Conservation (phyloP, 2,888 invertebrate genomes). For the Meteorus cinctellus region DNA sequence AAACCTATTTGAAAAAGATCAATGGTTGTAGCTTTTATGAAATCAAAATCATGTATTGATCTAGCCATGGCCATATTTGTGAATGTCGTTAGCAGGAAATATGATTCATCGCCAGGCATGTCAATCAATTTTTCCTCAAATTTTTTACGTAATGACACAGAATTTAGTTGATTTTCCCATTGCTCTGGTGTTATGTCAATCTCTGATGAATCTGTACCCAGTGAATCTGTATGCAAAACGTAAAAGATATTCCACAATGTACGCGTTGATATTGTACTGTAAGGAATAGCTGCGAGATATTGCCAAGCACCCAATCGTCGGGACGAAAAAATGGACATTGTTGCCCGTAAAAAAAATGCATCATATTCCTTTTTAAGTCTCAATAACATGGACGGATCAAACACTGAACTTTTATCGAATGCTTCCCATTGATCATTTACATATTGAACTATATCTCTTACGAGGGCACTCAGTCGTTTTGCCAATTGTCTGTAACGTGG, state of each 20-base stretch:
- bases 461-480: conserved; percentile 80
- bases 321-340: conserved; percentile 81
- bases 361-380: conserved; percentile 84
- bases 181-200: conserved; percentile 62
- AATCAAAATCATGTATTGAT: conserved; percentile 76
- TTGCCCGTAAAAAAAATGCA: conserved; percentile 81
- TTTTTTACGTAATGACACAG: conserved; percentile 74
- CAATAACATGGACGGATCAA: conserved; percentile 74
- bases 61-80: conserved; percentile 86
- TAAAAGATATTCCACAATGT: conserved; percentile 81
- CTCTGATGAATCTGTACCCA: conserved; percentile 63
- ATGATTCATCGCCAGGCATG: conserved; percentile 83
- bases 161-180: conserved; percentile 74
- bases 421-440: conserved; percentile 82
- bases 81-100: conserved; percentile 85
- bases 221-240: conserved; percentile 77
- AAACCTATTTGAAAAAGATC: conserved; percentile 86
- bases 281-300: conserved; percentile 85
- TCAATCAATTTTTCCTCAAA: conserved; percentile 80
- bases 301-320: conserved; percentile 87
- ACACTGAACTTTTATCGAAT: conserved; percentile 72
- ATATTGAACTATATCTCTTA: conserved; percentile 83
- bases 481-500: conserved; percentile 82
- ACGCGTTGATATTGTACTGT: conserved; percentile 76
- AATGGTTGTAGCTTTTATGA: conserved; percentile 80